These are phyloP conservation scores for Aphodius granarius DNA, from an alignment of 2,888 invertebrate species.

Conservation along the genomic window DNA sequence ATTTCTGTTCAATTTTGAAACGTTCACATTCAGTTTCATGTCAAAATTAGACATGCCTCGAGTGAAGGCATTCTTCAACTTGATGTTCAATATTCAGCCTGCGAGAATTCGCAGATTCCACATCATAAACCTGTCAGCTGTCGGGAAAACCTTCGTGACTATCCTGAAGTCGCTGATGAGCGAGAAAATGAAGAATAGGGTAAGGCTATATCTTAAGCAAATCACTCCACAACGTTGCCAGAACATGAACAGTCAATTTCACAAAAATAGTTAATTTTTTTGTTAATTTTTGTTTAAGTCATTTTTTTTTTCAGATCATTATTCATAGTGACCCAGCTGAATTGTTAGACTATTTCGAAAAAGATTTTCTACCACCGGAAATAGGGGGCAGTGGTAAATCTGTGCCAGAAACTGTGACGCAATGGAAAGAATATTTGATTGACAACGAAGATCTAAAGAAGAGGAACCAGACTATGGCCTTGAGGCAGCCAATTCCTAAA, in stretches of 20 bases:
- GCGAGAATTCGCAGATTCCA: neutral
- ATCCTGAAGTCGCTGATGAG: neutral
- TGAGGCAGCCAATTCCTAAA: too few species aligned
- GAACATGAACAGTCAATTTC: too few species aligned
- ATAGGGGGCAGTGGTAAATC: too few species aligned
- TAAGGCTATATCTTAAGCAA: neutral
- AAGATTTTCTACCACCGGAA: too few species aligned
- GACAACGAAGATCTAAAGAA: too few species aligned
- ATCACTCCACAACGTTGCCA: too few species aligned
- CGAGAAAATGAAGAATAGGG: neutral
- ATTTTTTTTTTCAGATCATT: neutral
- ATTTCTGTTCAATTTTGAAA: neutral
- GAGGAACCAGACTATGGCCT: too few species aligned
- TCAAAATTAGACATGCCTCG: neutral
- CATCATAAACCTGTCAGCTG: neutral
- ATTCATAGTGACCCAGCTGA: neutral
- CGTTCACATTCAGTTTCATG: neutral
- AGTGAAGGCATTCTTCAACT: neutral
- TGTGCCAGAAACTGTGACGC: too few species aligned
- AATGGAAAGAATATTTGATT: too few species aligned
- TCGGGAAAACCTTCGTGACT: neutral
- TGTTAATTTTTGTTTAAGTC: too few species aligned
- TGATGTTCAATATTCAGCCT: neutral
- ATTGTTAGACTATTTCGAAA: too few species aligned
- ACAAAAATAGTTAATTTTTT: too few species aligned